These are phyloP conservation scores for Sinonovacula constricta DNA, from an alignment of 1,140 invertebrate species.

Conservation along the genomic window DNA sequence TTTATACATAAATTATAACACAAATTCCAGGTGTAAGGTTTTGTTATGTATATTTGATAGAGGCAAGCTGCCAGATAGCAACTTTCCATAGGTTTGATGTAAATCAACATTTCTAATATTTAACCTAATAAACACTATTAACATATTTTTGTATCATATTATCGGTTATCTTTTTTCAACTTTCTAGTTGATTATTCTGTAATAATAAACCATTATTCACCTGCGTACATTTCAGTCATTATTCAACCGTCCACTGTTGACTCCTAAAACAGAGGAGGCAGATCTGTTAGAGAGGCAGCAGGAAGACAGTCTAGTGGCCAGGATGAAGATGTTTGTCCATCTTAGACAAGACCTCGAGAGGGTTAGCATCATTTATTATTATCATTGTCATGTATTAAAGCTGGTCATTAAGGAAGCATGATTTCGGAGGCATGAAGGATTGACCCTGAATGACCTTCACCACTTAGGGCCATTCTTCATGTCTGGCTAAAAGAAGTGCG, in stretches of 20 bases:
- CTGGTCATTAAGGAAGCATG: not conserved
- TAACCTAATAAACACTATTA: not conserved
- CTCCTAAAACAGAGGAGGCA: conserved; percentile 88
- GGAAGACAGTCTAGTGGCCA: conserved; percentile 87
- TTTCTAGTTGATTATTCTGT: too few species aligned
- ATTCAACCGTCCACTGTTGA: conserved; percentile 92
- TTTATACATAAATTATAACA: too few species aligned
- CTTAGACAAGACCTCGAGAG: conserved; percentile 95
- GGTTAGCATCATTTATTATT: too few species aligned
- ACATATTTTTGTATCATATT: not conserved
- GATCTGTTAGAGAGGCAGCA: conserved; percentile 84
- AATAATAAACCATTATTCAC: too few species aligned
- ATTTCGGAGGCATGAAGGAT: not conserved
- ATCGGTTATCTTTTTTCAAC: too few species aligned
- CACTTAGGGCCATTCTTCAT: conserved; percentile 1
- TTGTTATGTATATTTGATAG: too few species aligned
- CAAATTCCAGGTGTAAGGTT: too few species aligned
- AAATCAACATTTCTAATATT: not conserved
- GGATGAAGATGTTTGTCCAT: conserved; percentile 98
- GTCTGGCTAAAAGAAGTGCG: too few species aligned
- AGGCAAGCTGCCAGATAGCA: too few species aligned
- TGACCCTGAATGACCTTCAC: too few species aligned
- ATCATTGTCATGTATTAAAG: too few species aligned
- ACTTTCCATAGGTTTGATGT: not conserved
- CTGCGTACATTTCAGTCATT: conserved; percentile 82